These are phyloP conservation scores for Sepioteuthis lessoniana DNA, from an alignment of 2,888 invertebrate species.

Conservation along the genomic window DNA sequence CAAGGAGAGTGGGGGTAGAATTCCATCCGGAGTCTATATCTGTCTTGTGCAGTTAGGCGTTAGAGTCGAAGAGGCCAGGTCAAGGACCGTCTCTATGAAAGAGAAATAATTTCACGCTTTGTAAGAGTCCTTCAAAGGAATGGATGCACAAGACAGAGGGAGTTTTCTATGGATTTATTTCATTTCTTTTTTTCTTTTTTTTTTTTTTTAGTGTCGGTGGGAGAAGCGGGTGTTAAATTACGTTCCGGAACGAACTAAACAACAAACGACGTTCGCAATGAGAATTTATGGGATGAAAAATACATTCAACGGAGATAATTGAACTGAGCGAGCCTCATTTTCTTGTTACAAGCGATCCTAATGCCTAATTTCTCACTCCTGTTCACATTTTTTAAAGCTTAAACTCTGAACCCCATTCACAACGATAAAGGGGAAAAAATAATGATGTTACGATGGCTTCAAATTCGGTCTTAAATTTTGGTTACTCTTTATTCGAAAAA, in stretches of 20 bases:
- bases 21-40: neutral
- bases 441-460: neutral
- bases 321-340: neutral
- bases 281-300: neutral
- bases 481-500: neutral
- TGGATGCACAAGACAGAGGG: neutral
- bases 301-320: neutral
- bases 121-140: neutral
- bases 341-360: neutral
- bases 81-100: neutral
- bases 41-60: neutral
- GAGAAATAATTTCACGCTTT: conserved; percentile 13
- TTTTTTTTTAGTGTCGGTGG: neutral
- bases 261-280: neutral
- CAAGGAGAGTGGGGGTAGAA: neutral
- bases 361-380: neutral
- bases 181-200: neutral
- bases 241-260: neutral
- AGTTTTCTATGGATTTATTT: neutral
- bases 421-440: neutral
- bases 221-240: neutral
- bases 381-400: too few species aligned
- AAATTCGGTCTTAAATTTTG: neutral
- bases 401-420: neutral
- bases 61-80: neutral